Percentiles rank a stretch among this genome's conserved stretches.
Evolutionary conservation across 2,113 vertebrate species (phyloP).

Genomic region (Melanerpes aurifrons): DNA sequence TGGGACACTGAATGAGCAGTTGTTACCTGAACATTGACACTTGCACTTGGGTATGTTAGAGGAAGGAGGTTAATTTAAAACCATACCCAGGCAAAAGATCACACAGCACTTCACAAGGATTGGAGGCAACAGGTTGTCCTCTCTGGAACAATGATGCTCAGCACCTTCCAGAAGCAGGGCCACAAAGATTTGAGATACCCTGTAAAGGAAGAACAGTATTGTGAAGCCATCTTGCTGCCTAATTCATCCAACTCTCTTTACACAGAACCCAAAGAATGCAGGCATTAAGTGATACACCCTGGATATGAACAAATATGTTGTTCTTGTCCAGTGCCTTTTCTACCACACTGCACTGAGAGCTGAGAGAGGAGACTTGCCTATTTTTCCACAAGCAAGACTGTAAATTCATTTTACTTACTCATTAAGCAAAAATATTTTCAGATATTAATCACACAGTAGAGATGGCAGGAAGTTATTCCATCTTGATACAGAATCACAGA

Average conservation of each 20-base stretch:
- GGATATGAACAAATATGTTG: background rate
- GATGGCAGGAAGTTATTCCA: background rate
- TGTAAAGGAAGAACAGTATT: background rate
- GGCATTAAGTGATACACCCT: background rate
- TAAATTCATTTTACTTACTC: background rate
- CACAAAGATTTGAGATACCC: background rate
- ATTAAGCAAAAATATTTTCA: background rate
- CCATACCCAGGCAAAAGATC: background rate
- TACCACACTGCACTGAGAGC: background rate
- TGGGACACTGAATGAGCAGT: background rate
- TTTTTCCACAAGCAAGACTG: background rate
- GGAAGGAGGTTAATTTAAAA: background rate
- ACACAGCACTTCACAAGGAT: background rate
- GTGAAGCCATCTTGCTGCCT: fast-evolving
- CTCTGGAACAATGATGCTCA: background rate
- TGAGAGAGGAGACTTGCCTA: background rate
- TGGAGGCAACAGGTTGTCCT: background rate
- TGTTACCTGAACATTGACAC: background rate
- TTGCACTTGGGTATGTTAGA: background rate
- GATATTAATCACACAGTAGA: background rate
- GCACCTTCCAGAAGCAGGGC: background rate
- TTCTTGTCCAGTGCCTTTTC: background rate
- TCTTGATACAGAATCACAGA: background rate
- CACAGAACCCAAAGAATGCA: fast-evolving
- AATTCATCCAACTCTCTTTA: background rate